Base-by-base conservation (phyloP, 2,797 vertebrate species). In the Molossus molossus region DNA sequence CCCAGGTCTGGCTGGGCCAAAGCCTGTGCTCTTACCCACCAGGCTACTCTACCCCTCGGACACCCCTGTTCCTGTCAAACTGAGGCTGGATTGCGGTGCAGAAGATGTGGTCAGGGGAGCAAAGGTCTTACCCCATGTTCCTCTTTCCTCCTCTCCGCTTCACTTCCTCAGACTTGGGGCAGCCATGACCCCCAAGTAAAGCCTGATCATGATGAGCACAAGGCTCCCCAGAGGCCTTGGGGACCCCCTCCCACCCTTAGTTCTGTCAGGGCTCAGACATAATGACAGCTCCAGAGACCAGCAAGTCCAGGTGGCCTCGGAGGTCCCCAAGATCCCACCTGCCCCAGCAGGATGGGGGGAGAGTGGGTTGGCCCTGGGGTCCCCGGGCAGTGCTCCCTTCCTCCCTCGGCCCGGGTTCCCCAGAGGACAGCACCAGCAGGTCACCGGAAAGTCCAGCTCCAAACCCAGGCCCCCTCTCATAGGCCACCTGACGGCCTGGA, bases 21-120 rank as follows among this genome's bases (percentile, higher is more conserved):
- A 67, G 60, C 21, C 40, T 6, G n/a, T 2, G n/a, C n/a, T 86
- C n/a, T 50, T 17, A 65, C 5, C 53, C 58, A 9, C 29, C 5
- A 3, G 23, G 65, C 77, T 4, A 21, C 7, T 17, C 79, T 25
- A 48, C 37, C 64, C 55, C 17, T 2, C 17, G 8, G 55, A 72
- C 48, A 0, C 1, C 17, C 60, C 23, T 0, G 0, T 17, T 12
- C 15, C 14, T 25, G 40, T 45, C 62, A 5, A 17, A 45, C 8
- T 1, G 20, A 53, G 53, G 83, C 77, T 64, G 37, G 23, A 23
- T 9, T 23, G 4, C 20, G 5, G 48, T 83, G 11, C 70, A 83
- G 27, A 33, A 57, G 33, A 77, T 13, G 29, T 2, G 23, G 70
- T 12, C 9, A 10, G 0, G 0, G 33, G n/a, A 50, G 9, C 11